Evolutionary conservation across 2,797 vertebrate genomes (phyloP).

Genomic region (Okamejei kenojei): DNA sequence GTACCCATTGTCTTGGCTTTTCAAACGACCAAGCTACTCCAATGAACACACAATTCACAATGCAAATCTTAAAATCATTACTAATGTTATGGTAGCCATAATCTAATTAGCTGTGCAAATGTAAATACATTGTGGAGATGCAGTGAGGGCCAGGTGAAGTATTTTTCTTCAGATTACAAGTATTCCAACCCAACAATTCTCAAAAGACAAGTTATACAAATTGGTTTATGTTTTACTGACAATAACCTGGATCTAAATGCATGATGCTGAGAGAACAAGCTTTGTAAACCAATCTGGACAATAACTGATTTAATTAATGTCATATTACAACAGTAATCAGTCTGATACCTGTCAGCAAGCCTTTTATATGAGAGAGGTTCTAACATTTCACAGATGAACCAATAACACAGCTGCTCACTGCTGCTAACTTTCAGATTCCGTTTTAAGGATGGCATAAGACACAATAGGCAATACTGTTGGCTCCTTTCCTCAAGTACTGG

Average conservation of each 20-base stretch:
- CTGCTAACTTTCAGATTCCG: neutral
- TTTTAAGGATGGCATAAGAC: neutral
- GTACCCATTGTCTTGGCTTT: no score
- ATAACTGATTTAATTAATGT: neutral
- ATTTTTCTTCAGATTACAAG: neutral
- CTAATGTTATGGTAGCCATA: neutral
- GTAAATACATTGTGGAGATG: neutral
- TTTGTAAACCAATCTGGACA: neutral
- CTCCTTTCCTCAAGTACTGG: neutral
- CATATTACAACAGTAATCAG: neutral
- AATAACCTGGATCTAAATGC: no score
- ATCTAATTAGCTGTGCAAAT: neutral
- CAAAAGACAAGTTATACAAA: neutral
- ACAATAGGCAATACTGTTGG: neutral
- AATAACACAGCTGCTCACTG: neutral
- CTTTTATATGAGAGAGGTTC: neutral
- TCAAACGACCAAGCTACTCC: no score
- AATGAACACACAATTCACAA: neutral
- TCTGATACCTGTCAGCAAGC: neutral
- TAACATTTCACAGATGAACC: neutral
- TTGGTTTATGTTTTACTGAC: no score
- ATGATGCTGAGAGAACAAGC: no score
- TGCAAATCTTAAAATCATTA: neutral
- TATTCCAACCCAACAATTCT: neutral
- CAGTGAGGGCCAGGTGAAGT: neutral